phyloP scores from a whole-genome alignment of 2,888 invertebrate species.

The Drosophila conformis region DNA sequence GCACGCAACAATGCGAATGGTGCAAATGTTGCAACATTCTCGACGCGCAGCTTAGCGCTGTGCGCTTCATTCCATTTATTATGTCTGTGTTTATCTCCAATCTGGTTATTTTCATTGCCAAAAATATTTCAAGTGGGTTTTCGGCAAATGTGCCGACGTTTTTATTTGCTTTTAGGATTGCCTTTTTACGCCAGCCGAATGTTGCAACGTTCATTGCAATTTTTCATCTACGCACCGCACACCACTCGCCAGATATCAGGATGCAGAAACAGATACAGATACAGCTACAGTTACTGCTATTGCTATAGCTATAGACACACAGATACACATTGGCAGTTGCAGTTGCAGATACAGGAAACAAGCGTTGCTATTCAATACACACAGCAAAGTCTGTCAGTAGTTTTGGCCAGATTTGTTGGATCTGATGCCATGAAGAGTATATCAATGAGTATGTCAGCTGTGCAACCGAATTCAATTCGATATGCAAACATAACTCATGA shows the following conservation, averaged over 20 bases:
- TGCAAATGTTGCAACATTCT: slow-evolving; percentile 64
- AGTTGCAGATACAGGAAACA: slow-evolving; percentile 55
- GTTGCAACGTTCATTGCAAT: slow-evolving; percentile 60
- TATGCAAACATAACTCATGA: neutral
- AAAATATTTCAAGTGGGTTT: slow-evolving; percentile 78
- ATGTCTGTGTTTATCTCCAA: slow-evolving; percentile 54
- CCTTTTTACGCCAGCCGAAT: slow-evolving; percentile 33
- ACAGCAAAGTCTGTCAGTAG: slow-evolving; percentile 43
- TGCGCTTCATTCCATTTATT: slow-evolving; percentile 77
- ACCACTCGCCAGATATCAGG: neutral
- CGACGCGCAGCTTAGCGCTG: slow-evolving; percentile 59
- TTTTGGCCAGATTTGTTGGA: slow-evolving; percentile 39
- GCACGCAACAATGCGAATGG: slow-evolving; percentile 36
- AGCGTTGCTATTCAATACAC: slow-evolving; percentile 48
- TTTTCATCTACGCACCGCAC: slow-evolving; percentile 49
- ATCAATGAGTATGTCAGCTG: neutral
- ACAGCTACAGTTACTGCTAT: slow-evolving; percentile 3
- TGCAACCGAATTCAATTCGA: neutral
- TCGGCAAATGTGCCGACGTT: slow-evolving; percentile 48
- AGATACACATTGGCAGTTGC: slow-evolving; percentile 37
- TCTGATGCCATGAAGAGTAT: slow-evolving; percentile 28
- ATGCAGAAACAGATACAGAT: slow-evolving; percentile 13
- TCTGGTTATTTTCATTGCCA: slow-evolving; percentile 68
- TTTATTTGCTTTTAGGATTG: slow-evolving; percentile 73
- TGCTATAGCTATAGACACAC: slow-evolving; percentile 5